A percentile compares a stretch with the other conserved stretches of the same genome.
Conservation (phyloP, 2,113 vertebrate genomes). For the Semnopithecus entellus region DNA sequence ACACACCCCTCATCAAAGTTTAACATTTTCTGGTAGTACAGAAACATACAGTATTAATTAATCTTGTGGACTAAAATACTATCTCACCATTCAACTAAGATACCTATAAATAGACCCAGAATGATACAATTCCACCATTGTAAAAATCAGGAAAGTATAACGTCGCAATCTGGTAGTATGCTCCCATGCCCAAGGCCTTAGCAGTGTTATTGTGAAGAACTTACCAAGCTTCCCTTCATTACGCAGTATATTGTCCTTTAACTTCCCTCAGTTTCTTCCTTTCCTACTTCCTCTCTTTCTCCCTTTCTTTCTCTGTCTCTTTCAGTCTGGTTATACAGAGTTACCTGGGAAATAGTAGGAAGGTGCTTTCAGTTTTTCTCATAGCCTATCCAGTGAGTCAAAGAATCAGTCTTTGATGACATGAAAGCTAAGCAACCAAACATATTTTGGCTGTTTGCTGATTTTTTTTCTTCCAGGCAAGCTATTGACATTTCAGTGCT, state of each 20-base stretch:
- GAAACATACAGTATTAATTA: not conserved
- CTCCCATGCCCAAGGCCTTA: not conserved
- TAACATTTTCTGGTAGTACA: not conserved
- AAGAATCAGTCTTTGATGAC: conserved; percentile 25
- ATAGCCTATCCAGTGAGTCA: not conserved
- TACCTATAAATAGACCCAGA: not conserved
- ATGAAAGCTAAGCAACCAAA: conserved; percentile 29
- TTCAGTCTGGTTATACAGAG: not conserved
- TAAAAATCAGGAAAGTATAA: not conserved
- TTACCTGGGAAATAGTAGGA: not conserved
- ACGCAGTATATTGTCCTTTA: not conserved
- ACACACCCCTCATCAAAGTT: not conserved
- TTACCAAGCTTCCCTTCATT: not conserved
- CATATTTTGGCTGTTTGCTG: not conserved
- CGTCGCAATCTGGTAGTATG: not conserved
- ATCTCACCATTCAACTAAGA: not conserved
- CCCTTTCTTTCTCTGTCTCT: not conserved
- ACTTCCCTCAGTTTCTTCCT: not conserved
- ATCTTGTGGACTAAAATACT: not conserved
- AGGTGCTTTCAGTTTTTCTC: conserved; percentile 37
- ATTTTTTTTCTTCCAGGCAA: conserved; percentile 50
- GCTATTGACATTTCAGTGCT: conserved; percentile 28
- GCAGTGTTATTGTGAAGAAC: not conserved
- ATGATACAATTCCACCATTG: not conserved
- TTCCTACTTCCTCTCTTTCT: not conserved